A percentile compares a stretch with the other conserved stretches of the same genome.
phyloP scores from a whole-genome alignment of 2,888 invertebrate genomes.

The Pseudococcus jackbeardsleyi region DNA sequence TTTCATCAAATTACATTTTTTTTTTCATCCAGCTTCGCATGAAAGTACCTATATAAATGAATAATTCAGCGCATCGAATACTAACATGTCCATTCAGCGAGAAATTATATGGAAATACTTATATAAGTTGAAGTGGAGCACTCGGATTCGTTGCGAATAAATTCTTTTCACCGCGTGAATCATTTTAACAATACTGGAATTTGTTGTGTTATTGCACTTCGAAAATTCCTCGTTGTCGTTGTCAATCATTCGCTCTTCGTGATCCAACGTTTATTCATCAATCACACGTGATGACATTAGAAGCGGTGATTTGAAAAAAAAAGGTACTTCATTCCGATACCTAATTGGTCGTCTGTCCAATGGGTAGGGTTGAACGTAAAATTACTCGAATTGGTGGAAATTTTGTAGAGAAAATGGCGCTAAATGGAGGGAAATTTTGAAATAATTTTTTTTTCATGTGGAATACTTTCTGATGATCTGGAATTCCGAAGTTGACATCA shows the following conservation, averaged over 20 bases:
- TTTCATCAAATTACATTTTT: constrained; percentile 51
- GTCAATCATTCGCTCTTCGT: constrained; percentile 25
- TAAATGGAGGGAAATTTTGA: too few species aligned
- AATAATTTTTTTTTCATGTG: too few species aligned
- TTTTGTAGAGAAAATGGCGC: neutral
- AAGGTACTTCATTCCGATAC: neutral
- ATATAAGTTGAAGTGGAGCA: constrained; percentile 28
- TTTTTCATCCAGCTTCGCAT: constrained; percentile 13
- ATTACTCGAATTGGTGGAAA: neutral
- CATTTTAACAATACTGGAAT: constrained; percentile 25
- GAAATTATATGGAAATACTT: constrained; percentile 37
- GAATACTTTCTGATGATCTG: too few species aligned
- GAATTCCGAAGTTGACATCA: too few species aligned
- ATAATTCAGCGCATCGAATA: constrained; percentile 45
- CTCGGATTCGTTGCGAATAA: constrained; percentile 26
- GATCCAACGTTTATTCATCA: constrained; percentile 13
- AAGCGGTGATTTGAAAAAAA: neutral
- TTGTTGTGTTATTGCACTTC: constrained; percentile 9
- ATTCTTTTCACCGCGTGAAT: constrained; percentile 21
- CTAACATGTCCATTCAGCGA: constrained; percentile 50
- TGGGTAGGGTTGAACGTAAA: neutral
- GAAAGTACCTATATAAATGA: constrained; percentile 28
- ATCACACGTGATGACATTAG: constrained; percentile 3
- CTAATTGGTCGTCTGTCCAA: neutral
- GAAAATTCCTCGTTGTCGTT: constrained; percentile 7